Evolutionary conservation across 2,888 invertebrate genomes (phyloP), one percentile per base, ranked within the genome.

Genomic region (Apamea crenata): DNA sequence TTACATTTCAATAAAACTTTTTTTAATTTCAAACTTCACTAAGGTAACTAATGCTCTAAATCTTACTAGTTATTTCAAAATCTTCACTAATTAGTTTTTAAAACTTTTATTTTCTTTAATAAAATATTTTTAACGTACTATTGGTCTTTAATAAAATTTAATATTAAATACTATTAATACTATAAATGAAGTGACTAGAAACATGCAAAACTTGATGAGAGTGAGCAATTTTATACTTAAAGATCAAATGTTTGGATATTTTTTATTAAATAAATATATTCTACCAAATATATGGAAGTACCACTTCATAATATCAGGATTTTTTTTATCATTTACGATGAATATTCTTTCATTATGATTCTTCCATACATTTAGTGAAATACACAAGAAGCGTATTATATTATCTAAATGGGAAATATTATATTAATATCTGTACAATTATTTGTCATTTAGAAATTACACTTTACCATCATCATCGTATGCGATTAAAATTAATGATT

Each of bases 371-470:
- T 83, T 88, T 87, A 81, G 79, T 85, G 88, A 90, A 88, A 90
- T 82, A 88, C 80, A 84, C 84, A 32, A 70, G 79, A 90, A 90
- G 90, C 89, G 82, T 84, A 81, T 80, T 74, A 85, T 77, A 83
- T 86, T 80, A 89, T 85, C 89, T 89, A 91, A 90, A 89, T 89
- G 84, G 85, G 87, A 90, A 91, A 90, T 90, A 91, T 91, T 90
- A 91, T 77, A 84, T 78, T 89, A 92, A 91, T 85, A 86, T 90
- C 92, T 95, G 92, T 95, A 95, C 94, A 95, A 91, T 95, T 95
- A 95, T 94, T 95, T 95, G 93, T 95, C 94, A 94, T 95, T 96
- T 96, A 95, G 95, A 95, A 95, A 94, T 95, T 94, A 94, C 95
- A 95, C 95, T 95, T 95, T 95, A 95, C 95, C 95, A 89, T 92